A percentile compares a stretch with the other conserved stretches of the same genome.
Evolutionary conservation across 2,797 vertebrate genomes (phyloP).

Genomic region (Tapirus indicus): DNA sequence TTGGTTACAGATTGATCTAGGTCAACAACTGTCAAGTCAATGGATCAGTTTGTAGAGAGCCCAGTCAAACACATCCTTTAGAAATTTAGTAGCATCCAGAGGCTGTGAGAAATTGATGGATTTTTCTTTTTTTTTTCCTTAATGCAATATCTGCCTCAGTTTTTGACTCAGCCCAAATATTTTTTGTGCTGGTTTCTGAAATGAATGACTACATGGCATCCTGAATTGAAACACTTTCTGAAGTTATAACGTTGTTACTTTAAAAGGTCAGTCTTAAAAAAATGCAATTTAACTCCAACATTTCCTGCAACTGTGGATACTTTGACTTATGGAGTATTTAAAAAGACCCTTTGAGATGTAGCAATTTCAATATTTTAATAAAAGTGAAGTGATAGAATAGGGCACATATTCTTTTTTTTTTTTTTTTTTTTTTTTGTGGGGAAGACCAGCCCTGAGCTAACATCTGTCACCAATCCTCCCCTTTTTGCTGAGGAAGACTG

Average conservation of each 20-base stretch:
- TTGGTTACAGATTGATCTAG: not conserved
- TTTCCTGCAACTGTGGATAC: not conserved
- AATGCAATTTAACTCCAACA: not conserved
- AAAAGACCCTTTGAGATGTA: not conserved
- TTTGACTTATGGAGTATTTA: not conserved
- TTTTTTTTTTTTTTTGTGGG: too few relatives aligned
- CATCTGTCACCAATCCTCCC: too few relatives aligned
- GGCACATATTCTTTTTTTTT: not conserved
- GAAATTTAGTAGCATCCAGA: not conserved
- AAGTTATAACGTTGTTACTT: constrained; percentile 18
- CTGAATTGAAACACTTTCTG: constrained; percentile 50
- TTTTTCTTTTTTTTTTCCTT: not conserved
- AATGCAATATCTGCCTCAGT: constrained; percentile 13
- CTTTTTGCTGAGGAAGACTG: too few relatives aligned
- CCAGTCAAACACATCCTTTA: not conserved
- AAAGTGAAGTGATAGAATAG: not conserved
- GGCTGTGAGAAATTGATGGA: not conserved
- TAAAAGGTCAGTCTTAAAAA: constrained; percentile 29
- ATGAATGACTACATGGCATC: constrained; percentile 35
- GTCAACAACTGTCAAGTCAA: not conserved
- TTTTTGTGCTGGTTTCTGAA: constrained; percentile 50
- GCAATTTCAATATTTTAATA: not conserved
- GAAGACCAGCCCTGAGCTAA: too few relatives aligned
- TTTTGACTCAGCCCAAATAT: not conserved
- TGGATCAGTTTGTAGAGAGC: not conserved